Conservation (phyloP, 2,888 invertebrate genomes). For the Chymomyza fuscimana region DNA sequence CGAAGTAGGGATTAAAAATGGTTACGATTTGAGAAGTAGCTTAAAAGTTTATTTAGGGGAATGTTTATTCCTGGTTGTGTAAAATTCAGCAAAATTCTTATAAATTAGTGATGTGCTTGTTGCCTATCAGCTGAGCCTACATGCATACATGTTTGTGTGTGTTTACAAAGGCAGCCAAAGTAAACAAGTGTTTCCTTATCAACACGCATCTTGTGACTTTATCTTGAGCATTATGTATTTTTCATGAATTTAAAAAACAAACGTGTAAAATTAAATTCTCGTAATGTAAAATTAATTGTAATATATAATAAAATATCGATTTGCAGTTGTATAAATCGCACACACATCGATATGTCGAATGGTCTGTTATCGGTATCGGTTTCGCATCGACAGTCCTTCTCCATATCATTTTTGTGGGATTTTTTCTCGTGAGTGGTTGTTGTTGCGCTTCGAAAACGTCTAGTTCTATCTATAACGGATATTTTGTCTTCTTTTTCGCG, state of each 20-base stretch:
- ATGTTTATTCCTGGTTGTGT: background rate
- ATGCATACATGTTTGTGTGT: background rate
- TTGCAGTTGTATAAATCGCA: background rate
- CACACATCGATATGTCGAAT: background rate
- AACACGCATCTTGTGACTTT: no score
- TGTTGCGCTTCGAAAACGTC: background rate
- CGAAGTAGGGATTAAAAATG: no score
- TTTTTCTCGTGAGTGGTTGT: background rate
- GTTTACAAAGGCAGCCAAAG: background rate
- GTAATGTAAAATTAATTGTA: background rate
- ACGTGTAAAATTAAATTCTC: no score
- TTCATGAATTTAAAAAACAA: no score
- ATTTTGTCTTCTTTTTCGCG: background rate
- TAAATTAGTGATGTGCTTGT: background rate
- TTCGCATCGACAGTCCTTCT: background rate
- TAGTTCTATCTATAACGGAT: background rate
- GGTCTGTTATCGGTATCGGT: background rate
- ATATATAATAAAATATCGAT: background rate
- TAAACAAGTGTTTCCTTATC: background rate
- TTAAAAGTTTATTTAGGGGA: background rate
- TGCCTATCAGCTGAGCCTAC: background rate
- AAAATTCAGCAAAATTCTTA: background rate
- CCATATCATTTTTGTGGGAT: background rate
- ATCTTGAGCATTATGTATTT: background rate
- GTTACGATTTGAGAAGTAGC: no score